These are phyloP conservation scores for Stratiomys singularior DNA, from an alignment of 2,888 invertebrate species.

Conservation along the genomic window DNA sequence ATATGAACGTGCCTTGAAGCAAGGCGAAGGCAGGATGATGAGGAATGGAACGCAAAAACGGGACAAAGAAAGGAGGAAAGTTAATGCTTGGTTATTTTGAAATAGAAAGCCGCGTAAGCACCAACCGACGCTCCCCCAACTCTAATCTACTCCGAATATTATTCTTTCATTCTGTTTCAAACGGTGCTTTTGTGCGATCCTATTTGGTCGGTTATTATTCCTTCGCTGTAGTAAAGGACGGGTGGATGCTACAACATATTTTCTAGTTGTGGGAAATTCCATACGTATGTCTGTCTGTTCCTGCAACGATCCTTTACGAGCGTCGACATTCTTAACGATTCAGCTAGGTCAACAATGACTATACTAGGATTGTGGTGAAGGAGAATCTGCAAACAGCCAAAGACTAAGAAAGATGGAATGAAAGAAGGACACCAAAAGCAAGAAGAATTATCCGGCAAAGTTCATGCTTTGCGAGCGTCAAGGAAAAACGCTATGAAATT, in stretches of 20 bases:
- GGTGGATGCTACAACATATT: not conserved
- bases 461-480: conserved; percentile 3
- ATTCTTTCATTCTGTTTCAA: not conserved
- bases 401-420: conserved; percentile 1
- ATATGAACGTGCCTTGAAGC: too few species aligned
- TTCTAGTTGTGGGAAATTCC: conserved; percentile 4
- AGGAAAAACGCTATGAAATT: not conserved
- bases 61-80: not conserved
- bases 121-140: not conserved
- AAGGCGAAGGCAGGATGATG: not conserved
- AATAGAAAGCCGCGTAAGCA: conserved; percentile 9
- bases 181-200: conserved; percentile 10
- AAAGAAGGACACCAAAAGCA: conserved; percentile 3
- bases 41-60: not conserved
- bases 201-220: conserved; percentile 11
- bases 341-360: not conserved
- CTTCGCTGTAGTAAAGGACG: not conserved
- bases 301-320: not conserved
- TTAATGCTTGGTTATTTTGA: conserved; percentile 1
- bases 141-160: not conserved
- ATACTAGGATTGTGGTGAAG: not conserved
- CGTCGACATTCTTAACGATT: not conserved
- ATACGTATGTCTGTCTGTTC: not conserved
- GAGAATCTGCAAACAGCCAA: not conserved
- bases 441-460: conserved; percentile 7